Evolutionary conservation across 2,888 invertebrate species (phyloP).

Genomic region (Melieria picta): DNA sequence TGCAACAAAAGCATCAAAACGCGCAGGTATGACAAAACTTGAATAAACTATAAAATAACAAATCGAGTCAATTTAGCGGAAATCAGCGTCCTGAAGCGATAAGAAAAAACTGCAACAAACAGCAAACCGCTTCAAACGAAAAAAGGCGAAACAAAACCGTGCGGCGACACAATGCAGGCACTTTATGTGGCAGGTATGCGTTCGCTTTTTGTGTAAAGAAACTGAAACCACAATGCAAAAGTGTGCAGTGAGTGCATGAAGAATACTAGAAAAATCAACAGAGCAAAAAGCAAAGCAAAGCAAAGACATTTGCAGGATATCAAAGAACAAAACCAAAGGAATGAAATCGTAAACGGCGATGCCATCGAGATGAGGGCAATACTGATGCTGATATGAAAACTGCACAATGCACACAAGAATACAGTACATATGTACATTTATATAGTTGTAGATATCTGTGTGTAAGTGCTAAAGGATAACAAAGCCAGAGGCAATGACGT

Average conservation of each 20-base stretch:
- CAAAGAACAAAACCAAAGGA: too few relatives aligned
- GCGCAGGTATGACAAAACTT: neutral
- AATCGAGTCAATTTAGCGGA: slow-evolving; percentile 53
- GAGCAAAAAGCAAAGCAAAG: slow-evolving; percentile 13
- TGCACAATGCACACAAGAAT: too few relatives aligned
- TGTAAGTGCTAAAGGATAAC: too few relatives aligned
- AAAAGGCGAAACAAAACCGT: slow-evolving; percentile 26
- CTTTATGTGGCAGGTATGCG: neutral
- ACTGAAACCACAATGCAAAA: neutral
- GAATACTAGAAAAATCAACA: slow-evolving; percentile 26
- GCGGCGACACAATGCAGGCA: slow-evolving; percentile 12
- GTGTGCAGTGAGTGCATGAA: neutral
- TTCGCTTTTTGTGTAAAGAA: slow-evolving; percentile 23
- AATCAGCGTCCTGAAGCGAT: slow-evolving; percentile 44
- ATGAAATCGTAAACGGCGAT: too few relatives aligned
- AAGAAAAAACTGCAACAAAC: slow-evolving; percentile 24
- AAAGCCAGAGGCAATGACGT: too few relatives aligned
- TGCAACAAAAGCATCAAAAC: too few relatives aligned
- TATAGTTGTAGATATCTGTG: too few relatives aligned
- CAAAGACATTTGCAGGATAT: slow-evolving; percentile 17
- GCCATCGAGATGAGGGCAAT: too few relatives aligned
- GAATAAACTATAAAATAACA: slow-evolving; percentile 49
- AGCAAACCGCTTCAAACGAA: slow-evolving; percentile 20
- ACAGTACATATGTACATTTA: too few relatives aligned
- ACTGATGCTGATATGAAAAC: too few relatives aligned